These are phyloP conservation scores for Caracal caracal DNA, from an alignment of 2,113 vertebrate genomes.

Conservation along the genomic window DNA sequence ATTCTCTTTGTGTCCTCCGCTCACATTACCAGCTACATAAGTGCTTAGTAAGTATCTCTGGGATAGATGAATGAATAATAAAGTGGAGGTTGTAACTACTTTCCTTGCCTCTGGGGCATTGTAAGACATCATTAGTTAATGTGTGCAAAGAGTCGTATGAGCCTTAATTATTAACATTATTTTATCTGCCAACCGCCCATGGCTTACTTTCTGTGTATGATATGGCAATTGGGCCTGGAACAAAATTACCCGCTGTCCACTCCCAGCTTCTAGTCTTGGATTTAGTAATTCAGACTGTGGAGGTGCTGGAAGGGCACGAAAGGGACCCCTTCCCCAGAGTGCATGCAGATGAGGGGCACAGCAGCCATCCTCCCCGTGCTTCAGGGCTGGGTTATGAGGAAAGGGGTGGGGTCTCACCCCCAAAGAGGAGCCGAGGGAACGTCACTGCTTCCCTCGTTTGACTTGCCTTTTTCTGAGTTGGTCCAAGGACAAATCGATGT, in stretches of 20 bases:
- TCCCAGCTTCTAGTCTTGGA: constrained; percentile 27
- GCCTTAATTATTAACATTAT: constrained; percentile 75
- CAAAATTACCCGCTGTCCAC: constrained; percentile 49
- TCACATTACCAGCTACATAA: not conserved
- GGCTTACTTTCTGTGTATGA: constrained; percentile 14
- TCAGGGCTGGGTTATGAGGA: not conserved
- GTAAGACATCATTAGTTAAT: constrained; percentile 56
- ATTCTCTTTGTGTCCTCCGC: not conserved
- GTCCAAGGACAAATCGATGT: constrained; percentile 35
- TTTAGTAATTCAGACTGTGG: not conserved
- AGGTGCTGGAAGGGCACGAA: not conserved
- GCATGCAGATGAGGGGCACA: not conserved
- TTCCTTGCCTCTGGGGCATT: not conserved
- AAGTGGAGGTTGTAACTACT: constrained; percentile 18
- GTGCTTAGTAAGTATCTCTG: constrained; percentile 34
- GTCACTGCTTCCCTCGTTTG: not conserved
- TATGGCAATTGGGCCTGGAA: not conserved
- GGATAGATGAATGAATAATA: constrained; percentile 47
- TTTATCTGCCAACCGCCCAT: constrained; percentile 65
- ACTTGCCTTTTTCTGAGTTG: not conserved
- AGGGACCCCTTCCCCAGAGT: not conserved
- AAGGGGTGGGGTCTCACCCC: not conserved
- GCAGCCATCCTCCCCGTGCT: not conserved
- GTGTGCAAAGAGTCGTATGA: not conserved
- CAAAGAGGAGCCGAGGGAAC: not conserved